Evolutionary conservation across 2,888 invertebrate species (phyloP).

Genomic region (Trachelus stipa): DNA sequence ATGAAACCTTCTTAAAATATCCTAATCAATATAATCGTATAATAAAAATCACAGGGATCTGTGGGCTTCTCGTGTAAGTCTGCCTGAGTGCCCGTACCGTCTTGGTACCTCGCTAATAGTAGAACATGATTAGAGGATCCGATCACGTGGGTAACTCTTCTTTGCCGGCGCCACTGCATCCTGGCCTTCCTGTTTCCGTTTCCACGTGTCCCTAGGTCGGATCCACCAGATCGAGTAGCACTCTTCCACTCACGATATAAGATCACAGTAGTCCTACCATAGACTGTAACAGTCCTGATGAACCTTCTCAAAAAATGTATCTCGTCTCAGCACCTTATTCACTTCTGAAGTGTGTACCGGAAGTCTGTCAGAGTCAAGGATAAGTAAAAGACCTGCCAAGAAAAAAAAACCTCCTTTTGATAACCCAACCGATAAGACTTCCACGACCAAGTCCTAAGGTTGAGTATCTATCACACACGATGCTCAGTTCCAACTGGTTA

Average conservation of each 20-base stretch:
- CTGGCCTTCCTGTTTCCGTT: conserved; percentile 24
- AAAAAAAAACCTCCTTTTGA: not conserved
- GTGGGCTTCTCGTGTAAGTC: not conserved
- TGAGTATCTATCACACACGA: conserved; percentile 52
- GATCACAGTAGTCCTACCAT: not conserved
- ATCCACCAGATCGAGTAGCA: not conserved
- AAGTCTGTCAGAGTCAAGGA: not conserved
- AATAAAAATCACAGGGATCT: not conserved
- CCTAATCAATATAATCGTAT: not conserved
- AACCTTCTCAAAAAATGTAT: not conserved
- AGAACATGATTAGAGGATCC: conserved; percentile 62
- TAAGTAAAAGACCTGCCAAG: not conserved
- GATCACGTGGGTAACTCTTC: conserved; percentile 61
- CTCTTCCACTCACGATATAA: not conserved
- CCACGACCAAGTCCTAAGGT: conserved; percentile 14
- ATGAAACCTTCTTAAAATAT: not conserved
- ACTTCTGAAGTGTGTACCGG: not conserved
- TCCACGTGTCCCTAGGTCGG: not conserved
- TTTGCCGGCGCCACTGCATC: conserved; percentile 64
- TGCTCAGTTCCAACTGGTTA: conserved; percentile 51
- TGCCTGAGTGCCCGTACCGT: conserved; percentile 53
- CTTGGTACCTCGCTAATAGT: conserved; percentile 64
- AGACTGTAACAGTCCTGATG: not conserved
- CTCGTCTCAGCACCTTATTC: not conserved
- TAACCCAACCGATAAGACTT: not conserved